Evolutionary conservation across 2,113 vertebrate genomes (phyloP).

Genomic region (Psammodynastes pulverulentus): DNA sequence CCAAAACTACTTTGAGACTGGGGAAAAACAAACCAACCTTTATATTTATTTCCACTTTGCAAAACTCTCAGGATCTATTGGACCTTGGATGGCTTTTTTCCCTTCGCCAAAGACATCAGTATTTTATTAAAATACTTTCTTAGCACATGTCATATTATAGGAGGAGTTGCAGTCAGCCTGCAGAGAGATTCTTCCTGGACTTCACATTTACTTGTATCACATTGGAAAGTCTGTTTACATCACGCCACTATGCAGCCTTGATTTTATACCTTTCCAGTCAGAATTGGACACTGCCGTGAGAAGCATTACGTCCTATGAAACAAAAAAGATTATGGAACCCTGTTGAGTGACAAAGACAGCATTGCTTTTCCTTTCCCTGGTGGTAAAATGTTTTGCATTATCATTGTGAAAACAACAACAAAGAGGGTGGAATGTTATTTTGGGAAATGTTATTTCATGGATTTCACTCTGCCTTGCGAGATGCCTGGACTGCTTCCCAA

Average conservation of each 20-base stretch:
- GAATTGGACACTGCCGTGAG: background rate
- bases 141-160: background rate
- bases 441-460: background rate
- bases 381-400: background rate
- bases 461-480: background rate
- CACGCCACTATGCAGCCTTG: background rate
- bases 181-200: background rate
- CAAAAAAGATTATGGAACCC: background rate
- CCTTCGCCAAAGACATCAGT: background rate
- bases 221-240: background rate
- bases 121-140: background rate
- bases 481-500: background rate
- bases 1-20: background rate
- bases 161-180: background rate
- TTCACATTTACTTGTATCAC: background rate
- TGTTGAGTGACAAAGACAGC: background rate
- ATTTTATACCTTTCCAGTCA: background rate
- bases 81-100: background rate
- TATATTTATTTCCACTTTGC: constrained; percentile 21
- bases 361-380: background rate
- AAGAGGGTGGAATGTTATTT: background rate
- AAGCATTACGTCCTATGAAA: background rate
- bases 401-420: background rate
- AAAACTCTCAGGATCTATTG: constrained; percentile 1
- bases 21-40: background rate